phyloP scores from a whole-genome alignment of 2,113 vertebrate genomes.

The Deroptyus accipitrinus region DNA sequence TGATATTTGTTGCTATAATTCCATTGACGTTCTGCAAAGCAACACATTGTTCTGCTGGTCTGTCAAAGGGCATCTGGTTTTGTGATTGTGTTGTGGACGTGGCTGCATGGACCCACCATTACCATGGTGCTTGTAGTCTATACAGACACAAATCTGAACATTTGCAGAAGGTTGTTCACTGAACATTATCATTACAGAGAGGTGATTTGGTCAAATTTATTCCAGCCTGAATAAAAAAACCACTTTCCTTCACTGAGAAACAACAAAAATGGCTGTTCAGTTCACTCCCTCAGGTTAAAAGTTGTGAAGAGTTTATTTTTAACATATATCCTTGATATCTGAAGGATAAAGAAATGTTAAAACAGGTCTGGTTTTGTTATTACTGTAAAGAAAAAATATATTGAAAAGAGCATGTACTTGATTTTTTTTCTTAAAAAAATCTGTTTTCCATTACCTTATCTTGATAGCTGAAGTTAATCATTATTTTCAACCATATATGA shows the following conservation, averaged over 20 bases:
- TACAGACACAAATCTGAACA: not conserved
- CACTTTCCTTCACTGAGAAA: not conserved
- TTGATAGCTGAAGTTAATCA: slow-evolving; percentile 83
- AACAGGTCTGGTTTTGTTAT: slow-evolving; percentile 75
- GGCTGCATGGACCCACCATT: not conserved
- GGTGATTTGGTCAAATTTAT: not conserved
- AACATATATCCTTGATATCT: slow-evolving; percentile 46
- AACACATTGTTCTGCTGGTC: not conserved
- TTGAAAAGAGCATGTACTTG: slow-evolving; percentile 60
- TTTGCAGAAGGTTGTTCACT: not conserved
- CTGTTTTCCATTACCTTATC: slow-evolving; percentile 85
- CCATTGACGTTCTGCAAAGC: not conserved
- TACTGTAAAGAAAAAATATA: slow-evolving; percentile 72
- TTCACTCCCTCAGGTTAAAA: slow-evolving; percentile 28
- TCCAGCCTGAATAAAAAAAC: not conserved
- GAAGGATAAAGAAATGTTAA: slow-evolving; percentile 60
- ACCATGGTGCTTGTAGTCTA: not conserved
- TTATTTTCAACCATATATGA: slow-evolving; percentile 85
- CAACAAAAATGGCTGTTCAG: not conserved
- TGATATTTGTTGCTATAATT: not conserved
- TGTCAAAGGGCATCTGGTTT: not conserved
- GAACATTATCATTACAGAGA: not conserved
- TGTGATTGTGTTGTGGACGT: accelerated
- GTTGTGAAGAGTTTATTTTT: slow-evolving; percentile 58
- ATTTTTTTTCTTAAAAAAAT: slow-evolving; percentile 62